Conservation (phyloP, 2,797 vertebrate genomes). For the Falco cherrug region DNA sequence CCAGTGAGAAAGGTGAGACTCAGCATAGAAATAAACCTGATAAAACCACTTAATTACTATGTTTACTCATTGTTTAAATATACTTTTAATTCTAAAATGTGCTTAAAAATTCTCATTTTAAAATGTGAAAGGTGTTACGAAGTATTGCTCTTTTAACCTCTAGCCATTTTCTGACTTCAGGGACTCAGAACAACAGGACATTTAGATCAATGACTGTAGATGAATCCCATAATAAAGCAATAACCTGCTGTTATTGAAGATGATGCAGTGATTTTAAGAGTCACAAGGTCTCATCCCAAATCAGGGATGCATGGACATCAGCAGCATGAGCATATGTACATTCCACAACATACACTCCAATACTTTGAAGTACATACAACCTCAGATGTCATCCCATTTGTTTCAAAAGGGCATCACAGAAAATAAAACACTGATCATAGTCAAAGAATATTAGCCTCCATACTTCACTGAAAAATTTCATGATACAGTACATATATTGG, state of each 20-base stretch:
- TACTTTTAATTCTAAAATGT: neutral
- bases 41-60: neutral
- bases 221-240: neutral
- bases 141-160: neutral
- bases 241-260: neutral
- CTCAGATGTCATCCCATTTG: neutral
- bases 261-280: neutral
- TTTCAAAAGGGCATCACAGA: neutral
- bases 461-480: neutral
- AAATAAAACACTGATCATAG: neutral
- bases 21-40: neutral
- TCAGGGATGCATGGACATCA: neutral
- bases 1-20: neutral
- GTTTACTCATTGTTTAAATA: neutral
- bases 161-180: neutral
- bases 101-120: neutral
- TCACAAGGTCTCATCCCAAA: neutral
- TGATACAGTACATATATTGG: neutral
- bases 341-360: neutral
- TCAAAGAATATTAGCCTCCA: neutral
- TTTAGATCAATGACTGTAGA: neutral
- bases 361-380: neutral
- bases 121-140: neutral
- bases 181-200: neutral
- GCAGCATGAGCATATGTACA: neutral